These are phyloP conservation scores for Triops cancriformis DNA, from an alignment of 1,140 invertebrate species.

Conservation along the genomic window DNA sequence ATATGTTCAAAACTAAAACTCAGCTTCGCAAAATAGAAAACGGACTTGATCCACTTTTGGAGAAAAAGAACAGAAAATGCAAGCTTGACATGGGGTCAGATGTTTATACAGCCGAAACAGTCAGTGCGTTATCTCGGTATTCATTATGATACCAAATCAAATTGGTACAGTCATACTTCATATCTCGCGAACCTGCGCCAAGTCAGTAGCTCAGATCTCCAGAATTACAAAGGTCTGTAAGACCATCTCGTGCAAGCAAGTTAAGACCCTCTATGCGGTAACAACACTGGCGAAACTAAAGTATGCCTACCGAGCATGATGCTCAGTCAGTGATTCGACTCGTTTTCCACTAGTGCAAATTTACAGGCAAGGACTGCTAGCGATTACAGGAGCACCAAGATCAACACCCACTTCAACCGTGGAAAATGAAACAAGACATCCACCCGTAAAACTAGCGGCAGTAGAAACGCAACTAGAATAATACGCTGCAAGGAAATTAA, in stretches of 20 bases:
- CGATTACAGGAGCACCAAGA: background rate
- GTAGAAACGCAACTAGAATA: background rate
- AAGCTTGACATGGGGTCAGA: conserved; percentile 14
- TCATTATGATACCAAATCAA: background rate
- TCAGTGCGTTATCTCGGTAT: background rate
- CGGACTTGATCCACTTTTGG: conserved; percentile 17
- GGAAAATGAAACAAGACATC: background rate
- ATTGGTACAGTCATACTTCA: background rate
- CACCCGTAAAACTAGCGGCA: background rate
- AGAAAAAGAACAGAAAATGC: conserved; percentile 1
- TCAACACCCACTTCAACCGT: background rate
- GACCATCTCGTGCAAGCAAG: background rate
- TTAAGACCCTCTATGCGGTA: background rate
- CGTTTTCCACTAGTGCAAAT: background rate
- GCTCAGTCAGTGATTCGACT: background rate
- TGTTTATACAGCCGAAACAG: background rate
- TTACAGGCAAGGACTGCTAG: background rate
- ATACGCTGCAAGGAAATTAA: background rate
- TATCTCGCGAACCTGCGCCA: background rate
- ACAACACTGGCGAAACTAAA: background rate
- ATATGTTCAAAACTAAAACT: background rate
- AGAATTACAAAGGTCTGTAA: background rate
- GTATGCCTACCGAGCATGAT: background rate
- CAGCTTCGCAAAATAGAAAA: background rate
- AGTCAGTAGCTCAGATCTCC: background rate